Evolutionary conservation across 2,797 vertebrate genomes (phyloP).

Genomic region (Microchirus variegatus): DNA sequence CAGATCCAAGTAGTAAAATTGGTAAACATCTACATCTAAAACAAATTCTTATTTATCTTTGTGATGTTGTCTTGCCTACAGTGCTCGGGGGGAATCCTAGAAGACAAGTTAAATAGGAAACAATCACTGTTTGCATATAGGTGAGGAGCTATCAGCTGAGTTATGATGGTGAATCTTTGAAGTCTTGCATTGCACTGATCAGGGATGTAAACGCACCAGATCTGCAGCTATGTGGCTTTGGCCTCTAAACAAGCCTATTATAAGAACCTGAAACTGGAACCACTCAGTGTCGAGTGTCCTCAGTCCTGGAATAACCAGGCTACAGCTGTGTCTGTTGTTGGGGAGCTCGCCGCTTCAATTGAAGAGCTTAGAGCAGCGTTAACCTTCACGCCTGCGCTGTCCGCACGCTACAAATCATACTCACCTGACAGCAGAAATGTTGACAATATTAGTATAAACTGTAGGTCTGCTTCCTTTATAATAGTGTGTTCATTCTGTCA

Average conservation of each 20-base stretch:
- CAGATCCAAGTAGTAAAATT: no score
- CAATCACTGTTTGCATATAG: conserved; percentile 39
- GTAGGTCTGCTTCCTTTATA: background rate
- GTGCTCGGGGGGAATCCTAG: background rate
- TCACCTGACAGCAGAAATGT: background rate
- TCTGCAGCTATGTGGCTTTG: conserved; percentile 35
- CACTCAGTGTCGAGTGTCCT: conserved; percentile 63
- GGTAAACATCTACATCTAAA: no score
- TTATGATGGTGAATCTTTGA: conserved; percentile 41
- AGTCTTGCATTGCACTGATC: no score
- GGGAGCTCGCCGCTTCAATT: conserved; percentile 31
- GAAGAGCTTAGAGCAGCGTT: conserved; percentile 10
- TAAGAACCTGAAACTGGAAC: conserved; percentile 75
- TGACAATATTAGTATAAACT: background rate
- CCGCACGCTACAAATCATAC: background rate
- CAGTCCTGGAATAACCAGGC: conserved; percentile 74
- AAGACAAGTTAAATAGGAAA: conserved; percentile 38
- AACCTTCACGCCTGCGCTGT: conserved; percentile 27
- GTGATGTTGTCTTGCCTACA: no score
- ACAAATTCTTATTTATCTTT: no score
- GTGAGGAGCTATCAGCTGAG: conserved; percentile 22
- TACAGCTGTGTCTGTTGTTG: conserved; percentile 73
- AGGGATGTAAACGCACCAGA: conserved; percentile 42
- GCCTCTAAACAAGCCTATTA: conserved; percentile 72
- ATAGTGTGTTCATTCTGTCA: background rate